Percentiles rank a stretch among this genome's conserved stretches.
Evolutionary conservation across 2,797 vertebrate species (phyloP).

Genomic region (Darevskia mixta): DNA sequence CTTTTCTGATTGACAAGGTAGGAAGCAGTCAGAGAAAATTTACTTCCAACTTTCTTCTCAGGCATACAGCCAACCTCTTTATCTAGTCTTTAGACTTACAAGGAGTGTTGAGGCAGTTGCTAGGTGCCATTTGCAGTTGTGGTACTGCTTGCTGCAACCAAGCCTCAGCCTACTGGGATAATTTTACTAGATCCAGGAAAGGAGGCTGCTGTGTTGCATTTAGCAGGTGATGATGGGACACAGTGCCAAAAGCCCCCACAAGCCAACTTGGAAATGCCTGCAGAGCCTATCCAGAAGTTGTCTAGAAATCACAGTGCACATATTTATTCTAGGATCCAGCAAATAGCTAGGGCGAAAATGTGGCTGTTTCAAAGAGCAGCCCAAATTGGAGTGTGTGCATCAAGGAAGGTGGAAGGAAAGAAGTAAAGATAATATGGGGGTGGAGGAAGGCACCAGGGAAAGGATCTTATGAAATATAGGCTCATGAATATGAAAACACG

Average conservation of each 20-base stretch:
- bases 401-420: neutral
- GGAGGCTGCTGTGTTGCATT: neutral
- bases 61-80: neutral
- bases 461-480: neutral
- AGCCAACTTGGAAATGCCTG: neutral
- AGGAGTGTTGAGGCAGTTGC: constrained; percentile 1
- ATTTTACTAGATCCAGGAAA: constrained; percentile 18
- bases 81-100: neutral
- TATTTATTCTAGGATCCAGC: neutral
- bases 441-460: neutral
- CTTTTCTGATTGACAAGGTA: neutral
- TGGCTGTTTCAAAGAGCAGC: neutral
- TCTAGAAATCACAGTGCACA: neutral
- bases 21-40: neutral
- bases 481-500: neutral
- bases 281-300: neutral
- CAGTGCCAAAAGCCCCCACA: neutral
- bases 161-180: neutral
- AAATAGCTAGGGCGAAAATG: neutral
- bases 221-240: neutral
- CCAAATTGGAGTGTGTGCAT: neutral
- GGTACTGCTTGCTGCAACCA: neutral
- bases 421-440: neutral
- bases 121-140: neutral
- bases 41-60: neutral